Evolutionary conservation across 2,888 invertebrate species (phyloP).

Genomic region (Drosophila affinis): DNA sequence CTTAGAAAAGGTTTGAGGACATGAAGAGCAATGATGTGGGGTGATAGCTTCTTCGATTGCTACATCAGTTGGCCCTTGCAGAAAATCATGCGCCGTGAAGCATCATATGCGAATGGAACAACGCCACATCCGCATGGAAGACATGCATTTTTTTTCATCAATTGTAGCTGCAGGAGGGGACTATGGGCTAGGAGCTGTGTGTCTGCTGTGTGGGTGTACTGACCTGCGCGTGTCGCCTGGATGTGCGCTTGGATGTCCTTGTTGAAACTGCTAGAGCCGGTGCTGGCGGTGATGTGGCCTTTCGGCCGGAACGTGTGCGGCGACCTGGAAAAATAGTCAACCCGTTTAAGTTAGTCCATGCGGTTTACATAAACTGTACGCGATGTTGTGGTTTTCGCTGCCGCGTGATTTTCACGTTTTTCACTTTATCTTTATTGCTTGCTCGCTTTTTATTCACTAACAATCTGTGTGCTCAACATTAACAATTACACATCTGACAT

Average conservation of each 20-base stretch:
- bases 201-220: constrained; percentile 40
- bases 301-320: constrained; percentile 86
- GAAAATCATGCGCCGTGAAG: constrained; percentile 77
- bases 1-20: not conserved
- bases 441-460: not conserved
- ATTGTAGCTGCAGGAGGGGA: constrained; percentile 4
- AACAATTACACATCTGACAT: not conserved
- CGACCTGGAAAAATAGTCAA: constrained; percentile 82
- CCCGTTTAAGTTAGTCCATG: constrained; percentile 7
- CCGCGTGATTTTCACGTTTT: constrained; percentile 66
- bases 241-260: constrained; percentile 76
- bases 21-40: not conserved
- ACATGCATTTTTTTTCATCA: constrained; percentile 82
- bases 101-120: constrained; percentile 84
- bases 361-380: constrained; percentile 34
- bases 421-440: not conserved
- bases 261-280: constrained; percentile 70
- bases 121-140: constrained; percentile 82
- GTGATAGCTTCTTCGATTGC: constrained; percentile 1
- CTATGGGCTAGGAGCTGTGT: not conserved
- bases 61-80: constrained; percentile 84
- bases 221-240: constrained; percentile 80
- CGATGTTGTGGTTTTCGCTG: constrained; percentile 34
- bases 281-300: constrained; percentile 75
- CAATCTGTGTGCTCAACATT: not conserved